These are phyloP conservation scores for Hemibagrus wyckioides DNA, from an alignment of 2,113 vertebrate species.

Conservation along the genomic window DNA sequence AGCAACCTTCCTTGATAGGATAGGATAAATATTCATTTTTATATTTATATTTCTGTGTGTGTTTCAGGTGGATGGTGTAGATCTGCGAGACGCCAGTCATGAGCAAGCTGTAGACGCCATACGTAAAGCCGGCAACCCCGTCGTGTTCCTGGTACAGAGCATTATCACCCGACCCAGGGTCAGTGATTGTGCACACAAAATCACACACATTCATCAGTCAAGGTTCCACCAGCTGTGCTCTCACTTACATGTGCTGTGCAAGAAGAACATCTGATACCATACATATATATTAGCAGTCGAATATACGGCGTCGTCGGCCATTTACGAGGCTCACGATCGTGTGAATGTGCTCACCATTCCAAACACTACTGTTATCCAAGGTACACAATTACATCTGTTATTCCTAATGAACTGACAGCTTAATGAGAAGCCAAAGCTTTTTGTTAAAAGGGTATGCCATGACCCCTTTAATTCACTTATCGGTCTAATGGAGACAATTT, in stretches of 20 bases:
- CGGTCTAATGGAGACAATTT: conserved; percentile 31
- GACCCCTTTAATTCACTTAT: conserved; percentile 24
- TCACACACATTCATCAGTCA: background rate
- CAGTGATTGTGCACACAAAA: conserved; percentile 63
- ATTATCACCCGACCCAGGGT: conserved; percentile 90
- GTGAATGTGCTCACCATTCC: background rate
- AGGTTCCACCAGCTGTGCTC: background rate
- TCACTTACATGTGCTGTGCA: no score
- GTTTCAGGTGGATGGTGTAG: conserved; percentile 92
- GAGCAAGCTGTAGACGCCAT: conserved; percentile 99
- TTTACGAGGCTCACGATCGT: background rate
- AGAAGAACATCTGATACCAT: background rate
- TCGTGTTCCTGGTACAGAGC: conserved; percentile 95
- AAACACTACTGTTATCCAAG: background rate
- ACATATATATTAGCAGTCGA: background rate
- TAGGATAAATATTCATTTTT: no score
- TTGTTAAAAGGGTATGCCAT: conserved; percentile 17
- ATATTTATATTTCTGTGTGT: background rate
- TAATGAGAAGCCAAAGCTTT: conserved; percentile 11
- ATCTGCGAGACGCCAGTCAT: conserved; percentile 95
- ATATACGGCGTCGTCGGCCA: background rate
- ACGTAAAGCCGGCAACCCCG: conserved; percentile 91
- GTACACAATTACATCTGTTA: conserved; percentile 18
- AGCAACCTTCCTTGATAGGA: background rate
- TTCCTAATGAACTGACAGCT: background rate